phyloP scores from a whole-genome alignment of 2,888 invertebrate genomes.

The Oxystoma pomonae region DNA sequence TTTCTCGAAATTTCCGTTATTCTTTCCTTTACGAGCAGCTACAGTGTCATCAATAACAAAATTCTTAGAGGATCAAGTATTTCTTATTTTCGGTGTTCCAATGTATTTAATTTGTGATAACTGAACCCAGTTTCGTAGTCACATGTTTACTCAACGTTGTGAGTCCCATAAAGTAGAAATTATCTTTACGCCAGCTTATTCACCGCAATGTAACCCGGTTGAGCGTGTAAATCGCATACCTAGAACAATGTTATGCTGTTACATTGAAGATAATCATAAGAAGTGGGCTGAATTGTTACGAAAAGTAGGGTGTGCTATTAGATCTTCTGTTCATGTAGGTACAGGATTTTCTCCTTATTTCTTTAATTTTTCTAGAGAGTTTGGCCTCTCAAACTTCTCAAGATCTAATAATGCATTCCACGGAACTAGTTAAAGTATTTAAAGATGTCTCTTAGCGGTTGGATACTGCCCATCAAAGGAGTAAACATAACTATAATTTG shows the following conservation, averaged over 20 bases:
- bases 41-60: too few relatives aligned
- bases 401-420: not conserved
- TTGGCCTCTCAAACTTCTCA: not conserved
- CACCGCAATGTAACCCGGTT: not conserved
- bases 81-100: not conserved
- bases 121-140: not conserved
- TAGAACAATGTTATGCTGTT: not conserved
- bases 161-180: not conserved
- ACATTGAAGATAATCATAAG: not conserved
- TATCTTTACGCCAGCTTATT: not conserved
- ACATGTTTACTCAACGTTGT: not conserved
- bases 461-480: not conserved
- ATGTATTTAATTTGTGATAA: not conserved
- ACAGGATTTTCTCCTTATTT: not conserved
- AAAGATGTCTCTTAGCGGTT: not conserved
- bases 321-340: not conserved
- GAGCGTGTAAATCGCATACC: not conserved
- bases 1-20: too few relatives aligned
- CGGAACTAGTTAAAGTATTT: slow-evolving; percentile 1
- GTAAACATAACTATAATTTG: too few relatives aligned
- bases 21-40: too few relatives aligned
- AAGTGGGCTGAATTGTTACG: not conserved
- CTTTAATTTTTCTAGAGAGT: not conserved
- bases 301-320: not conserved
- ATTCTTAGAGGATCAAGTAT: not conserved